A percentile compares a stretch with the other conserved stretches of the same genome.
phyloP scores from a whole-genome alignment of 2,797 vertebrate species.

The Taeniopygia guttata region DNA sequence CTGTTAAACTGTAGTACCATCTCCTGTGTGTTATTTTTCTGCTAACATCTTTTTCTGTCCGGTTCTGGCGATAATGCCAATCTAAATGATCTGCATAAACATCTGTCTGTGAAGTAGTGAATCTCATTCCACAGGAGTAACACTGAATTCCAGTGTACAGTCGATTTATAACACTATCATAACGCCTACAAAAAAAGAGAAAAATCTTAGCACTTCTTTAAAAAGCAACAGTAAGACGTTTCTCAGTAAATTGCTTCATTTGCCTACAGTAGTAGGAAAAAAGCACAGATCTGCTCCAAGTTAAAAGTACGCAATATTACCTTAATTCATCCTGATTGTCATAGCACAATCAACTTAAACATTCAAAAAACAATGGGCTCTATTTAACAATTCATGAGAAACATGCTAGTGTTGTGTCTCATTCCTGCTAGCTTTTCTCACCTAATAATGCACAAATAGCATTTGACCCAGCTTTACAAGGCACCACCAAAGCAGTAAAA shows the following conservation, averaged over 20 bases:
- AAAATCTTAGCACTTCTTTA: background rate
- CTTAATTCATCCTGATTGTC: background rate
- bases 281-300: background rate
- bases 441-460: background rate
- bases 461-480: background rate
- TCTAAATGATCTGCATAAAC: constrained; percentile 98
- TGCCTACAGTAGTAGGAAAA: background rate
- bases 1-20: constrained; percentile 95
- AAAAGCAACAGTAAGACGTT: background rate
- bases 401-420: rapidly evolving
- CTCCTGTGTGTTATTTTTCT: constrained; percentile 94
- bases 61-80: constrained; percentile 98
- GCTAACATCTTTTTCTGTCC: constrained; percentile 93
- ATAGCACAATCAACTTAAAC: background rate
- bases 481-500: background rate
- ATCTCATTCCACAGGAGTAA: constrained; percentile 97
- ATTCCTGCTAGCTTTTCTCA: background rate
- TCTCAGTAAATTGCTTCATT: background rate
- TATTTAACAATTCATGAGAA: background rate
- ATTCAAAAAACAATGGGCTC: background rate
- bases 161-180: constrained; percentile 89
- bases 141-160: constrained; percentile 98
- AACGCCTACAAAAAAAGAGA: constrained; percentile 77
- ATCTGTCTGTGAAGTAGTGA: constrained; percentile 93
- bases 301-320: background rate